These are phyloP conservation scores for Saccopteryx leptura DNA, from an alignment of 2,113 vertebrate genomes.

Conservation along the genomic window DNA sequence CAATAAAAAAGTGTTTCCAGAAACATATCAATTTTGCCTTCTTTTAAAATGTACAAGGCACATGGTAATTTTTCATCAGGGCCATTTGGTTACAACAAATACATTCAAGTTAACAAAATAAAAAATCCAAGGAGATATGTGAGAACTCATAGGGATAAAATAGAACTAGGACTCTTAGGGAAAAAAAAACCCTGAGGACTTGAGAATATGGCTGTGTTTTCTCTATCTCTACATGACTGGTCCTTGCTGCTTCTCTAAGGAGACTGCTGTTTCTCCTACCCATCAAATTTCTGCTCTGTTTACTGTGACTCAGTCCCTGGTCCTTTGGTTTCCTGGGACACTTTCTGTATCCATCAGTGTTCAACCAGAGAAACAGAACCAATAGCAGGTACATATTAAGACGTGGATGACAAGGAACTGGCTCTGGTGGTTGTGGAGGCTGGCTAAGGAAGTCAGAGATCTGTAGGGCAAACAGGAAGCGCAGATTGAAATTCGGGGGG, in stretches of 20 bases:
- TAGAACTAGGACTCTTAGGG: too few species aligned
- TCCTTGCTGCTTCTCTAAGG: background rate
- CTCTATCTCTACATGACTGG: background rate
- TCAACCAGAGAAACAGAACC: background rate
- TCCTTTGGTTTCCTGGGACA: background rate
- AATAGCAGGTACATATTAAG: background rate
- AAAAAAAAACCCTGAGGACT: background rate
- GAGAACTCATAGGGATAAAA: background rate
- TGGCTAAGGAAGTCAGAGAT: background rate
- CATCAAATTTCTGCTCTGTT: background rate
- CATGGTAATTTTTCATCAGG: background rate
- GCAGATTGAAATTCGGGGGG: background rate
- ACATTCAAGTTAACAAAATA: background rate
- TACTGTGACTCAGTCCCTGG: background rate
- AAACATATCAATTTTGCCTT: background rate
- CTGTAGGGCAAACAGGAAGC: background rate
- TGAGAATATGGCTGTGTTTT: background rate
- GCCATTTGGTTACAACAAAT: background rate
- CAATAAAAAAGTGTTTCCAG: background rate
- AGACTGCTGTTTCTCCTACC: background rate
- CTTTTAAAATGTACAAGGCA: background rate
- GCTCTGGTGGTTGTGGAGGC: fast-evolving
- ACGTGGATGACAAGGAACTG: background rate
- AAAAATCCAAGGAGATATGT: background rate
- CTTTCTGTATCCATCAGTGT: background rate